phyloP scores from a whole-genome alignment of 1,140 invertebrate genomes.

The Hestina assimilis region DNA sequence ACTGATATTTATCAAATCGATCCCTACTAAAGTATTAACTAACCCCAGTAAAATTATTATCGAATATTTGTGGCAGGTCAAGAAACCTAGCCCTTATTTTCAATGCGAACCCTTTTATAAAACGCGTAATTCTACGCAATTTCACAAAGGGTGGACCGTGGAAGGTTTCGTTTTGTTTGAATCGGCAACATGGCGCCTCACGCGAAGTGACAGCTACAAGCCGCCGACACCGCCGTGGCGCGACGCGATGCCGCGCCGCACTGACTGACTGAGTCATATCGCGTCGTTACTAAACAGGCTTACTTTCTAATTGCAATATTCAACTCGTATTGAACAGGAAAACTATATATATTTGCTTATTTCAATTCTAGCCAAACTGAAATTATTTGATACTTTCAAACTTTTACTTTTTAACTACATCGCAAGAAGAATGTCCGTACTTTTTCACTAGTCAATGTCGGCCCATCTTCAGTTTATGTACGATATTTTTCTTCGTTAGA shows the following conservation, averaged over 20 bases:
- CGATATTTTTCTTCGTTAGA: too few species aligned
- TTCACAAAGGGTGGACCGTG: slow-evolving; percentile 23
- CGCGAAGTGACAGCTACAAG: slow-evolving; percentile 35
- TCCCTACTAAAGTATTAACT: not conserved
- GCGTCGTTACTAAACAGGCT: slow-evolving; percentile 7
- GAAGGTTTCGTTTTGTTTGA: slow-evolving; percentile 17
- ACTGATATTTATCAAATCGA: not conserved
- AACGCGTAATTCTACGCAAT: slow-evolving; percentile 39
- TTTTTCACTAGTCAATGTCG: too few species aligned
- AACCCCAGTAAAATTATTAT: slow-evolving; percentile 2
- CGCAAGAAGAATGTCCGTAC: too few species aligned
- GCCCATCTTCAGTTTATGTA: too few species aligned
- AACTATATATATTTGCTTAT: not conserved
- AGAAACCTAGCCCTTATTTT: slow-evolving; percentile 27
- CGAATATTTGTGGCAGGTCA: slow-evolving; percentile 34
- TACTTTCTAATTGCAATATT: slow-evolving; percentile 33
- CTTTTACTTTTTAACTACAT: too few species aligned
- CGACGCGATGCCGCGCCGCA: slow-evolving; percentile 32
- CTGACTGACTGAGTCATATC: slow-evolving; percentile 21
- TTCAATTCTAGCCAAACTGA: not conserved
- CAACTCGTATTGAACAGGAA: slow-evolving; percentile 10
- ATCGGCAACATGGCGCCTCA: slow-evolving; percentile 38
- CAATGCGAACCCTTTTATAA: slow-evolving; percentile 21
- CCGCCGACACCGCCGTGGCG: slow-evolving; percentile 16
- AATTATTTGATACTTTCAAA: not conserved